Base-by-base conservation (phyloP, 2,888 invertebrate species). In the Nycteola revayana region DNA sequence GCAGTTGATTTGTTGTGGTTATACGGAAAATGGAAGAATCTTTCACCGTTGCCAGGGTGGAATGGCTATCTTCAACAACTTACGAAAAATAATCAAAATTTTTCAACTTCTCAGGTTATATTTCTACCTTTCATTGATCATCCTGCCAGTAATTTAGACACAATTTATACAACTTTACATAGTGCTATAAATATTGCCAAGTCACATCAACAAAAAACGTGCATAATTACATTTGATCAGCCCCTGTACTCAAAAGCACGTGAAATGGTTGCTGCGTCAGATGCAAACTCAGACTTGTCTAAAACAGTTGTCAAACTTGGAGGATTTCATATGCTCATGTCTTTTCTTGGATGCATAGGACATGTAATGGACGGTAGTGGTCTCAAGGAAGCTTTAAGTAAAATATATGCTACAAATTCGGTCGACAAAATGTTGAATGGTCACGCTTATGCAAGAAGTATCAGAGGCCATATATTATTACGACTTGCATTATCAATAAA, bases 341-440 rank as follows among this genome's bases (percentile, higher is more conserved):
- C 33, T 17, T 76, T 61, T 31, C 31, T 73, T 25, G 65, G 67
- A 32, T 21, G 49, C 25, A 56, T 75, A 25, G 74, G 74, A 10
- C 41, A 51, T 29, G 48, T 73, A 14, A 77, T 77, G 74, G 42
- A 43, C 8, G 73, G 72, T 53, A 72, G 43, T 49, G 61, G 58
- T 6, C 28, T 62, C 3, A 20, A 32, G 25, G 61, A 60, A 37
- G 35, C 33, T n/a, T 27, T 51, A 2, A 26, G 20, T 10, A 23
- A 17, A 22, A 50, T 59, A 7, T 61, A 54, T 49, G 64, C 67
- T 29, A 9, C 54, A 33, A 49, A 58, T 31, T 70, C 64, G 9
- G 43, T 65, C n/a, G 66, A 71, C 11, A 61, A 70, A 49, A 64
- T 67, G 48, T 18, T 69, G 23, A 43, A 32, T 36, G 67, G 72